Conservation (phyloP, 2,888 invertebrate genomes). For the Epistrophe grossulariae region DNA sequence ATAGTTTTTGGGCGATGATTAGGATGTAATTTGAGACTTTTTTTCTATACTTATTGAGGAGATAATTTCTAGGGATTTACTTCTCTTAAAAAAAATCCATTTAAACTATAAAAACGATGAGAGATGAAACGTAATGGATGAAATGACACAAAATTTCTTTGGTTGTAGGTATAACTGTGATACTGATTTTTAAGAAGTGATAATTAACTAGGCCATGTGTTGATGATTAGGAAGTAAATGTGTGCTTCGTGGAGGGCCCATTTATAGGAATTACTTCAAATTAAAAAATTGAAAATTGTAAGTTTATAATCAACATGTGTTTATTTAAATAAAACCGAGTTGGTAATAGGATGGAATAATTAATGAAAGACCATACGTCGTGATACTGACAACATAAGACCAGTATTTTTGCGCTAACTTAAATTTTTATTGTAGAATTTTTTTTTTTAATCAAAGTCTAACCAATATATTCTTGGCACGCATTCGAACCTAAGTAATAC, state of each 20-base stretch:
- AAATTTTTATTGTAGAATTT: no score
- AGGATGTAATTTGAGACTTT: slow-evolving; percentile 69
- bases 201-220: slow-evolving; percentile 67
- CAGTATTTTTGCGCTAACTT: no score
- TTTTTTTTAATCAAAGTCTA: no score
- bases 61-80: slow-evolving; percentile 52
- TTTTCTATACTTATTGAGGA: slow-evolving; percentile 50
- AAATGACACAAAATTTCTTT: slow-evolving; percentile 51
- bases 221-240: slow-evolving; percentile 41
- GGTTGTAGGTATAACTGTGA: slow-evolving; percentile 12
- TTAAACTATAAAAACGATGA: slow-evolving; percentile 29
- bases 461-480: no score
- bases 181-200: slow-evolving; percentile 55
- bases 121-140: slow-evolving; percentile 55
- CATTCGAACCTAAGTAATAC: no score
- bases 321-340: not conserved
- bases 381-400: no score
- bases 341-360: no score
- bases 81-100: slow-evolving; percentile 14
- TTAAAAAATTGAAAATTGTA: not conserved
- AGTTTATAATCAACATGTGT: slow-evolving; percentile 7
- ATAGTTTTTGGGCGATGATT: slow-evolving; percentile 63
- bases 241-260: slow-evolving; percentile 56
- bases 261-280: slow-evolving; percentile 45
- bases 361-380: no score